A percentile compares a stretch with the other conserved stretches of the same genome.
phyloP scores from a whole-genome alignment of 2,113 vertebrate genomes.

The Oreochromis tanganicae region DNA sequence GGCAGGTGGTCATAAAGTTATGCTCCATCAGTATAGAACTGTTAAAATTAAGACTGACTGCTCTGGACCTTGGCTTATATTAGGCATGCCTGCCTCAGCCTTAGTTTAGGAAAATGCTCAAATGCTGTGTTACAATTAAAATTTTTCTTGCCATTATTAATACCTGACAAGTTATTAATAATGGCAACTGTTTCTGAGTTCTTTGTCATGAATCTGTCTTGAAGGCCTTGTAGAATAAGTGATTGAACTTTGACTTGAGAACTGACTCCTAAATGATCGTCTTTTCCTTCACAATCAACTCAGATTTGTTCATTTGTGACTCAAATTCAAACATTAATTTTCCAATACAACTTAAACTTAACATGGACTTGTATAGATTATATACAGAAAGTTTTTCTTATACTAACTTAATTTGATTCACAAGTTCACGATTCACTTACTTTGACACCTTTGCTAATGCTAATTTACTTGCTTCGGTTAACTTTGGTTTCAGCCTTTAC shows the following conservation, averaged over 20 bases:
- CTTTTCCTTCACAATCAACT: neutral
- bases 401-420: neutral
- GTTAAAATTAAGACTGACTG: no score
- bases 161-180: neutral
- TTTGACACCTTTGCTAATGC: neutral
- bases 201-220: neutral
- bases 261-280: neutral
- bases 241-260: neutral
- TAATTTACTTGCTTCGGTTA: neutral
- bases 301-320: neutral
- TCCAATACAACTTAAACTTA: neutral
- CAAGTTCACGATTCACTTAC: neutral
- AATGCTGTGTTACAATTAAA: accelerated
- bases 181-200: neutral
- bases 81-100: neutral
- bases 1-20: no score
- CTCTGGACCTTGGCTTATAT: neutral
- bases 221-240: neutral
- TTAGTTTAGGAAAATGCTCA: accelerated
- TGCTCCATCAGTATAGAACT: no score
- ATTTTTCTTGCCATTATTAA: neutral
- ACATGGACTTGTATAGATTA: neutral
- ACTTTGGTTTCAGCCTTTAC: neutral
- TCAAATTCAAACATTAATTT: neutral
- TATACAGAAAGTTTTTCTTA: neutral